Evolutionary conservation across 2,797 vertebrate species (phyloP), one percentile per base, ranked within the genome.

Genomic region (Cheirogaleus major): DNA sequence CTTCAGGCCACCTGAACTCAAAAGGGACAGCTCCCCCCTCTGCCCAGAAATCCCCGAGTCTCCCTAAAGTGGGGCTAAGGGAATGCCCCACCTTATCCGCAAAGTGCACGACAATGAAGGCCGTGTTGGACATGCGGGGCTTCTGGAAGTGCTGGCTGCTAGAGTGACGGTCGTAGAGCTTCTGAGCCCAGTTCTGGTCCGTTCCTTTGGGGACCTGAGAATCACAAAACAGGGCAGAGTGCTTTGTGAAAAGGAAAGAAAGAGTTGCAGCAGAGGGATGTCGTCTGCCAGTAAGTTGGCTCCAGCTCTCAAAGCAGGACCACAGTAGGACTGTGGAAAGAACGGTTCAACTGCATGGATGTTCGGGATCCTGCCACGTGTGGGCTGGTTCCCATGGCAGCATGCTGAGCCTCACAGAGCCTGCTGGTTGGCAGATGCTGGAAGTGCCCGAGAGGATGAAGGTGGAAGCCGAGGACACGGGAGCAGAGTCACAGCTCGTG

Each of bases 171-270:
- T 99, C 98, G 0, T 99, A 99, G 1, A 99, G 98, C 97, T 99
- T 99, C 98, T 99, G 99, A 0, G 98, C 98, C 99, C 99, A 99
- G 98, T 99, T 99, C 98, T 99, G 98, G 93, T 99, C 99, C 0
- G 99, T 99, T 95, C 99, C 99, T 98, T 99, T 99, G 4, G 99
- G 99, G 93, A 99, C 99, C 99, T 99, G 98, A 30, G 52, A 79
- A 78, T 2, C 94, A 96, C 17, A 89, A 35, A 72, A 72, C 35
- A 67, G 4, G 43, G 6, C 6, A 88, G 52, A 85, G 48, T 7
- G 5, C 9, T 89, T 69, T 52, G 59, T 23, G 18, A 93, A 45
- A 48, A 41, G 25, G 59, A n/a, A 69, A 35, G 35, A 83, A 70
- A 92, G 18, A 32, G 43, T 17, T 7, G 1, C 1, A 17, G 41